Conservation (phyloP, 2,113 vertebrate species). For the Phalacrocorax carbo region DNA sequence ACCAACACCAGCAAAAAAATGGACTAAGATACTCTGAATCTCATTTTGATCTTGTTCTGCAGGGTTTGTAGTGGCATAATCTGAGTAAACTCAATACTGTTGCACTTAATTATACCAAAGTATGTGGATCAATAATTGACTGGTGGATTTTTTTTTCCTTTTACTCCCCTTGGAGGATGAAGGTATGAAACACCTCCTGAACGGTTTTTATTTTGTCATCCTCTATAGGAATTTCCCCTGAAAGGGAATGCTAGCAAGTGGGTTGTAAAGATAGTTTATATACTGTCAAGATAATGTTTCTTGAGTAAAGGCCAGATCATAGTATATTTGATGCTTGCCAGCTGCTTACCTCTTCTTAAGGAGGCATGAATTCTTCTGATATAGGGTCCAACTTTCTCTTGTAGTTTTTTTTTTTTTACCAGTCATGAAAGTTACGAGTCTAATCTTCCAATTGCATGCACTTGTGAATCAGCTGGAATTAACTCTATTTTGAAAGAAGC, state of each 20-base stretch:
- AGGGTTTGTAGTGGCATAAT: not conserved
- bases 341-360: not conserved
- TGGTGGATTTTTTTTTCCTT: not conserved
- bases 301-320: not conserved
- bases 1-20: not conserved
- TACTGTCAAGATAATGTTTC: slow-evolving; percentile 1
- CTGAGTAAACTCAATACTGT: not conserved
- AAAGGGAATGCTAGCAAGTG: slow-evolving; percentile 5
- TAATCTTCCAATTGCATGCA: not conserved
- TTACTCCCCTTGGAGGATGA: not conserved
- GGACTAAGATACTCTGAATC: not conserved
- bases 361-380: not conserved
- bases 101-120: not conserved
- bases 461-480: not conserved
- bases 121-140: not conserved
- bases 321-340: not conserved
- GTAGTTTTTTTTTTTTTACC: not conserved
- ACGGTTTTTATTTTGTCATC: not conserved
- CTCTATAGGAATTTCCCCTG: slow-evolving; percentile 2
- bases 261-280: slow-evolving; percentile 42
- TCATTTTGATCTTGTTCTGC: not conserved
- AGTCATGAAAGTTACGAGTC: not conserved
- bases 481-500: not conserved
- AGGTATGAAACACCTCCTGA: not conserved
- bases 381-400: rapidly evolving